Evolutionary conservation across 2,113 vertebrate species (phyloP).

Genomic region (Riparia riparia): DNA sequence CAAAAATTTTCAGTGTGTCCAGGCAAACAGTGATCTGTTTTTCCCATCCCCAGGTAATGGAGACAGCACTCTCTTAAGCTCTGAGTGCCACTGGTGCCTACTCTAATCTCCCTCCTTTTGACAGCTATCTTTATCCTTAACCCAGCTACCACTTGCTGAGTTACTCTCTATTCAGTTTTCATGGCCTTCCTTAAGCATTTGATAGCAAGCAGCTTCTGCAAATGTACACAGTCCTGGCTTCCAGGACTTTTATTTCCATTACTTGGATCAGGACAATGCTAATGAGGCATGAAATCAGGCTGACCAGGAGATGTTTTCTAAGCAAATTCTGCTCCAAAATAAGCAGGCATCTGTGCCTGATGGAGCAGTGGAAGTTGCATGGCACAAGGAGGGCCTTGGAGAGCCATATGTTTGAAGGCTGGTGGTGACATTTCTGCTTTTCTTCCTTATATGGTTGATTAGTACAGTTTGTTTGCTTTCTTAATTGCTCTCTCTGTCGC

Average conservation of each 20-base stretch:
- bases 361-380: constrained; percentile 22
- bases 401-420: constrained; percentile 23
- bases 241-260: constrained; percentile 46
- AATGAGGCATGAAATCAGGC: constrained; percentile 49
- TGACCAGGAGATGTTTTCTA: constrained; percentile 10
- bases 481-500: constrained; percentile 19
- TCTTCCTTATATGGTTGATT: constrained; percentile 32
- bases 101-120: not conserved
- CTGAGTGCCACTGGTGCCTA: not conserved
- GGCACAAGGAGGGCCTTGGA: constrained; percentile 11
- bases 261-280: constrained; percentile 9
- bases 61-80: not conserved
- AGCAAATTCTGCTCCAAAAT: constrained; percentile 42
- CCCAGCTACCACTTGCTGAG: not conserved
- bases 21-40: not conserved
- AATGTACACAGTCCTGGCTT: not conserved
- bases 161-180: not conserved
- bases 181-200: not conserved
- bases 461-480: constrained; percentile 35
- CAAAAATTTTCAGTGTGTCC: not conserved
- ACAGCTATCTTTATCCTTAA: not conserved
- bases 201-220: not conserved
- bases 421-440: constrained; percentile 32
- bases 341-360: constrained; percentile 24
- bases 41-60: not conserved